Evolutionary conservation across 2,888 invertebrate species (phyloP).

Genomic region (Catocala fraxini): DNA sequence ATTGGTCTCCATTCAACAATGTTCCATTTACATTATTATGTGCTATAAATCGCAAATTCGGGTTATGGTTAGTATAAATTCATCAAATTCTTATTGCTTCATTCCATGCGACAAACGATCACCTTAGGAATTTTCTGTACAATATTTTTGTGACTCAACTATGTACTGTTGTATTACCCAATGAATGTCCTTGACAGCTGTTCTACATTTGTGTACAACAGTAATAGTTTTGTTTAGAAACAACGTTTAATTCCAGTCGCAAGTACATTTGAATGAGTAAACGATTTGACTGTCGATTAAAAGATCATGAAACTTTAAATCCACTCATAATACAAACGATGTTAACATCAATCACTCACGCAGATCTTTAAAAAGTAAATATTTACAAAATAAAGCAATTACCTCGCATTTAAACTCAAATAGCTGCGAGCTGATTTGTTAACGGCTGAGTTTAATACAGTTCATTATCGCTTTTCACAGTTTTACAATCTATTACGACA

Average conservation of each 20-base stretch:
- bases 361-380: conserved; percentile 9
- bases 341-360: conserved; percentile 5
- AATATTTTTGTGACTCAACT: conserved; percentile 38
- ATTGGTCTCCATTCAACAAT: conserved; percentile 48
- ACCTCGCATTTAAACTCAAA: conserved; percentile 9
- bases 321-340: background rate
- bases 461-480: conserved; percentile 39
- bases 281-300: conserved; percentile 7
- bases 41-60: conserved; percentile 53
- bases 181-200: conserved; percentile 5
- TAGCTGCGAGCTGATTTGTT: conserved; percentile 16
- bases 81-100: conserved; percentile 56
- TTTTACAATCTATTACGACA: conserved; percentile 55
- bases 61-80: conserved; percentile 49
- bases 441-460: conserved; percentile 16
- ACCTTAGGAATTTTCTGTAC: conserved; percentile 38
- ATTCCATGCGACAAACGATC: conserved; percentile 52
- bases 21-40: conserved; percentile 55
- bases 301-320: background rate
- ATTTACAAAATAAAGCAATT: conserved; percentile 6
- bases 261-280: background rate
- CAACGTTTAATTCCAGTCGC: background rate
- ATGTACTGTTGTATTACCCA: conserved; percentile 1
- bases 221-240: background rate
- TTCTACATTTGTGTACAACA: conserved; percentile 3